Conservation (phyloP, 53 echinoderm and acorn worm genomes). For the Holothuria leucospilota region DNA sequence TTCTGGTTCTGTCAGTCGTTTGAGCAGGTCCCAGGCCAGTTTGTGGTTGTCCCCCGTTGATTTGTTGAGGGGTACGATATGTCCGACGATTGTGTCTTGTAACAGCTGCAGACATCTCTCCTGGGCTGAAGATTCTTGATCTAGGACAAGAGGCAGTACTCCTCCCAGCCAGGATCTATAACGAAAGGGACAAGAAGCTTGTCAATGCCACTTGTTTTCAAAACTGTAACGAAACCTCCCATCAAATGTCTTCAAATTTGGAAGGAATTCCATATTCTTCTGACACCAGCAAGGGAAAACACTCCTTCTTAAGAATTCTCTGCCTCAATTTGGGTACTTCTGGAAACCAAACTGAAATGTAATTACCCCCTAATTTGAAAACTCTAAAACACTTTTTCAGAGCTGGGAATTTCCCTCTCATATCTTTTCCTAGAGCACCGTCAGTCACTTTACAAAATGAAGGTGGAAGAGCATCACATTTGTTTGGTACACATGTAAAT, state of each 20-base stretch:
- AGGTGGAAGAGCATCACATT: too few species aligned
- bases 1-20: constrained; percentile 55
- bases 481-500: too few species aligned
- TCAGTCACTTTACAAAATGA: too few species aligned
- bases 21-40: constrained; percentile 74
- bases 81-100: constrained; percentile 39
- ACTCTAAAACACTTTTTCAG: too few species aligned
- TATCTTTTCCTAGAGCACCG: too few species aligned
- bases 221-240: neutral
- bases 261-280: neutral
- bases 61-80: constrained; percentile 7
- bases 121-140: constrained; percentile 81
- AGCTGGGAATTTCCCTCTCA: too few species aligned
- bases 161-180: constrained; percentile 82
- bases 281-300: neutral
- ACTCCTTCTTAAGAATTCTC: too few species aligned
- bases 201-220: neutral
- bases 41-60: constrained; percentile 30
- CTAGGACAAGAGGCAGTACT: constrained; percentile 78
- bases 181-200: neutral
- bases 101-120: constrained; percentile 84
- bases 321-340: too few species aligned
- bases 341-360: too few species aligned
- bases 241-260: neutral
- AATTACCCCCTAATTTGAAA: too few species aligned